These are phyloP conservation scores for Stegostoma tigrinum DNA, from an alignment of 2,113 vertebrate genomes.

Conservation along the genomic window DNA sequence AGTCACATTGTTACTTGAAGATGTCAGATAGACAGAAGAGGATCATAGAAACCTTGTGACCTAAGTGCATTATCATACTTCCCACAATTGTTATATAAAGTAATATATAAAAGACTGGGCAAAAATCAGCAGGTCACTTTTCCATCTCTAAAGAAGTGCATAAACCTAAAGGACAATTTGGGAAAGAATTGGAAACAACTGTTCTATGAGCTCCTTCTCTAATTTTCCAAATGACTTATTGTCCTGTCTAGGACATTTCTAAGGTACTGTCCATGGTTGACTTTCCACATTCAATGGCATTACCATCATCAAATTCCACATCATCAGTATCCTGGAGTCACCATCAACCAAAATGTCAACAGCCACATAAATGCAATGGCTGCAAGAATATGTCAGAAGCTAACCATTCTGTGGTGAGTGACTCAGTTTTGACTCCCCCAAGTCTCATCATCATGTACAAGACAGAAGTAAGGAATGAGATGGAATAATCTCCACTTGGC, in stretches of 20 bases:
- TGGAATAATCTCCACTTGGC: not conserved
- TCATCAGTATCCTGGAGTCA: not conserved
- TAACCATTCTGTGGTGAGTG: not conserved
- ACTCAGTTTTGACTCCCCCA: not conserved
- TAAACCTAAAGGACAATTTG: not conserved
- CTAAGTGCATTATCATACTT: not conserved
- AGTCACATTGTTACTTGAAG: not conserved
- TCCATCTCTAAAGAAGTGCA: not conserved
- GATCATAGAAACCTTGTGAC: not conserved
- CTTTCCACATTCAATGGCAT: not conserved
- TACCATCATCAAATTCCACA: not conserved
- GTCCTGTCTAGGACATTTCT: not conserved
- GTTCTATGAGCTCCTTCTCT: not conserved
- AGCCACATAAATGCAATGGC: too few species aligned
- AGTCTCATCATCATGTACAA: not conserved
- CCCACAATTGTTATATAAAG: not conserved
- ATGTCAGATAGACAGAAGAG: not conserved
- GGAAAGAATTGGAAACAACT: not conserved
- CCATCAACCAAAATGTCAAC: too few species aligned
- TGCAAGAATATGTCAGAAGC: not conserved
- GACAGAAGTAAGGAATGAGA: not conserved
- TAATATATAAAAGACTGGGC: not conserved
- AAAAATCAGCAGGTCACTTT: not conserved
- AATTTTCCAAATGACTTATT: not conserved
- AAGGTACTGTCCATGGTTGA: not conserved